These are phyloP conservation scores for Propithecus coquereli DNA, from an alignment of 2,113 vertebrate species.

Conservation along the genomic window DNA sequence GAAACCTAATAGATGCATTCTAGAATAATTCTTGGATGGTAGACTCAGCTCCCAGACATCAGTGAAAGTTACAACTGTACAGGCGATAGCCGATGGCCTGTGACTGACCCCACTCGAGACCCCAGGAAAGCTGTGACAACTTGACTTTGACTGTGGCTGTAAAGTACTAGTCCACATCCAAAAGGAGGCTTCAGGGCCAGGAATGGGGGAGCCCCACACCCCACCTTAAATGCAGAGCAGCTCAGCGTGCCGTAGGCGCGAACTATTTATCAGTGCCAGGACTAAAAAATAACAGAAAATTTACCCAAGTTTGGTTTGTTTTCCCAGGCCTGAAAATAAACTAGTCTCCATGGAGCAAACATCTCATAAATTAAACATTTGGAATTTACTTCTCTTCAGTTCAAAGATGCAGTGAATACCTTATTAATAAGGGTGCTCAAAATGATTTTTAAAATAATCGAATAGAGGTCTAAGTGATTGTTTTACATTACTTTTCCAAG, in stretches of 20 bases:
- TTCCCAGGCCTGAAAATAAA: slow-evolving; percentile 30
- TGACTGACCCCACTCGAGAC: too few species aligned
- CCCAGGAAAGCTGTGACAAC: background rate
- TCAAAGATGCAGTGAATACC: background rate
- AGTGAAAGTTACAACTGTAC: background rate
- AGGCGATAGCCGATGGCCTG: background rate
- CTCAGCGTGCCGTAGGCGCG: fast-evolving
- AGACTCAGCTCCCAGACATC: background rate
- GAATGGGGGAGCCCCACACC: fast-evolving
- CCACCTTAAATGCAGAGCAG: background rate
- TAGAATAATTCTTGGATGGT: background rate
- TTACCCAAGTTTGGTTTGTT: background rate
- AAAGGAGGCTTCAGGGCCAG: background rate
- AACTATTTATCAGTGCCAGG: background rate
- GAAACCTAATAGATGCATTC: background rate
- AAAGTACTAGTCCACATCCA: background rate
- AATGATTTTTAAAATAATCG: slow-evolving; percentile 60
- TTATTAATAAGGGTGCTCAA: slow-evolving; percentile 39
- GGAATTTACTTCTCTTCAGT: slow-evolving; percentile 35
- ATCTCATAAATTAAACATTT: background rate
- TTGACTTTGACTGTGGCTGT: fast-evolving
- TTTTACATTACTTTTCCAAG: slow-evolving; percentile 44
- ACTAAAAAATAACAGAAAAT: background rate
- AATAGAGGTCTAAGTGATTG: slow-evolving; percentile 59
- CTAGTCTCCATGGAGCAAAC: background rate